A percentile compares a stretch with the other conserved stretches of the same genome.
phyloP scores from a whole-genome alignment of 2,113 vertebrate species.

The Origma solitaria region DNA sequence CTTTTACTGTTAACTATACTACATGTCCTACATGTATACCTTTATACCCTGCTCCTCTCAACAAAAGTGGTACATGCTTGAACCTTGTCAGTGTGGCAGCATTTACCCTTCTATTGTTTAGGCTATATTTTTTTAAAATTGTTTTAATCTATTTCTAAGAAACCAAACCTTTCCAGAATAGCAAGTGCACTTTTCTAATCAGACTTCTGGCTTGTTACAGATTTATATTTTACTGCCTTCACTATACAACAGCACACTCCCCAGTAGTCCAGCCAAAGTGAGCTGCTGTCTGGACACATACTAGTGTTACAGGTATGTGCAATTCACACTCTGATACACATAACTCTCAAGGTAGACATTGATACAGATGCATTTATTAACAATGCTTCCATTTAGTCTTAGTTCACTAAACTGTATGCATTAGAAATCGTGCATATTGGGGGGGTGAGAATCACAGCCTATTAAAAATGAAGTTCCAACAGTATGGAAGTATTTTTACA shows the following conservation, averaged over 20 bases:
- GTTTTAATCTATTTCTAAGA: constrained; percentile 11
- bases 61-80: constrained; percentile 51
- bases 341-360: not conserved
- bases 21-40: constrained; percentile 39
- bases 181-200: constrained; percentile 54
- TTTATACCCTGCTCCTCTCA: constrained; percentile 68
- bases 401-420: not conserved
- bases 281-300: not conserved
- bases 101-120: constrained; percentile 22
- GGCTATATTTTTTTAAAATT: not conserved
- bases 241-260: not conserved
- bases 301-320: not conserved
- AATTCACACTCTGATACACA: not conserved
- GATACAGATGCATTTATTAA: constrained; percentile 16
- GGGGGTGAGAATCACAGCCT: constrained; percentile 21
- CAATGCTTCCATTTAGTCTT: constrained; percentile 1
- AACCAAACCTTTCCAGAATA: constrained; percentile 38
- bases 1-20: constrained; percentile 50
- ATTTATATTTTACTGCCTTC: constrained; percentile 6
- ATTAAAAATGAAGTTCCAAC: constrained; percentile 17
- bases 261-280: not conserved
- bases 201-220: not conserved
- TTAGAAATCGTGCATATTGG: not conserved
- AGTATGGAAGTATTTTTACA: constrained; percentile 33
- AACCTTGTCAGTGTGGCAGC: not conserved